Percentiles rank a stretch among this genome's conserved stretches.
Evolutionary conservation across 2,888 invertebrate species (phyloP).

Genomic region (Perdita meconis): DNA sequence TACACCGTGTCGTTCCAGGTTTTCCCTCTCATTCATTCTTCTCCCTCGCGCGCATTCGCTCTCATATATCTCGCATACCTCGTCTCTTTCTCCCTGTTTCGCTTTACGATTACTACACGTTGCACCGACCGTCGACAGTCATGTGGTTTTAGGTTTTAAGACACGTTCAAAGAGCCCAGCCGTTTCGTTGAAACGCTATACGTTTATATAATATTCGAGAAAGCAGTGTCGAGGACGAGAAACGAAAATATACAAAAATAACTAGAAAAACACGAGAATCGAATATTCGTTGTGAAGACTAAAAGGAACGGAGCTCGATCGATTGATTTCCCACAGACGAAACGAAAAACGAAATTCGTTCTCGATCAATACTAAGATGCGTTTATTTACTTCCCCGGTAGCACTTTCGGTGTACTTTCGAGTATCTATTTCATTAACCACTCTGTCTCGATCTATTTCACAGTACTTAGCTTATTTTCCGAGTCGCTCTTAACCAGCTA

Average conservation of each 20-base stretch:
- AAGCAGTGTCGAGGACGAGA: constrained; percentile 11
- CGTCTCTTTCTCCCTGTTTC: neutral
- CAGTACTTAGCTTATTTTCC: constrained; percentile 58
- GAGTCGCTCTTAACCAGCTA: constrained; percentile 62
- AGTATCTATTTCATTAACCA: constrained; percentile 43
- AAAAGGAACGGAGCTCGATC: constrained; percentile 36
- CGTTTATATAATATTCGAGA: constrained; percentile 44
- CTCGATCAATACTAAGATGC: constrained; percentile 33
- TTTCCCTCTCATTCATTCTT: neutral
- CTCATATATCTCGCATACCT: neutral
- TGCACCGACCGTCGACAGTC: constrained; percentile 5
- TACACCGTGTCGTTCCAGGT: constrained; percentile 50
- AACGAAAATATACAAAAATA: neutral
- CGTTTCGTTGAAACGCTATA: constrained; percentile 51
- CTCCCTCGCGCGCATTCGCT: neutral
- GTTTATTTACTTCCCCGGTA: constrained; percentile 30
- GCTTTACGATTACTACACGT: constrained; percentile 41
- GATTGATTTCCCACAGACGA: neutral
- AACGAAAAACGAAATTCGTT: constrained; percentile 3
- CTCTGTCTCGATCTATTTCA: constrained; percentile 36
- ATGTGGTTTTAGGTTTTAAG: constrained; percentile 59
- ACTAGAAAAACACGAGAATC: constrained; percentile 1
- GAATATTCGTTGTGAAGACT: constrained; percentile 7
- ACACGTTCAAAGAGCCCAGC: constrained; percentile 60
- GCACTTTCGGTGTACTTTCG: constrained; percentile 71